A percentile compares a stretch with the other conserved stretches of the same genome.
Evolutionary conservation across 2,113 vertebrate species (phyloP).

Genomic region (Nipponia nippon): DNA sequence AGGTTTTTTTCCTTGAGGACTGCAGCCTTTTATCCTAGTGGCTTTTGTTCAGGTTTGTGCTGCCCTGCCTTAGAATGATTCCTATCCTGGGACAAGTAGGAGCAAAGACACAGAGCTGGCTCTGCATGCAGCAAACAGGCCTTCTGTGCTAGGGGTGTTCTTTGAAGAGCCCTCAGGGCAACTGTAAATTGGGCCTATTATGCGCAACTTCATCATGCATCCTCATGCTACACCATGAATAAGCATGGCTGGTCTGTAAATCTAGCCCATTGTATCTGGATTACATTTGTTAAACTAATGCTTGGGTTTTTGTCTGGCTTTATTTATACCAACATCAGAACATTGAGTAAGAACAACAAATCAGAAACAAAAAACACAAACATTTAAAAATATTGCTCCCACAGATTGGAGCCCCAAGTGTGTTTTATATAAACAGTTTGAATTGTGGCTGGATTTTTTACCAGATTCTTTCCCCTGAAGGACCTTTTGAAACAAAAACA

Average conservation of each 20-base stretch:
- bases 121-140: background rate
- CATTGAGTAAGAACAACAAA: slow-evolving; percentile 46
- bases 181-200: background rate
- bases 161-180: background rate
- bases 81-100: background rate
- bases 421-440: slow-evolving; percentile 50
- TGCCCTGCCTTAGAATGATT: background rate
- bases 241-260: background rate
- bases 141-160: background rate
- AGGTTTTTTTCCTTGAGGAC: rapidly evolving
- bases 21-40: background rate
- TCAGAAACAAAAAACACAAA: slow-evolving; percentile 53
- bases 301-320: slow-evolving; percentile 50
- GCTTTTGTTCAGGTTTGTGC: background rate
- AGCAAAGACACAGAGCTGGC: background rate
- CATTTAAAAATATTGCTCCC: slow-evolving; percentile 19
- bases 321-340: slow-evolving; percentile 38
- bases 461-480: slow-evolving; percentile 33
- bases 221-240: background rate
- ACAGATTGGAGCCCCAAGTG: background rate
- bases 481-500: slow-evolving; percentile 42
- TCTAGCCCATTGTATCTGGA: slow-evolving; percentile 34
- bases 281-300: slow-evolving; percentile 63
- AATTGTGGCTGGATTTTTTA: slow-evolving; percentile 50
- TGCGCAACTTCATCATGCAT: background rate